These are phyloP conservation scores for Sander lucioperca DNA, from an alignment of 2,113 vertebrate genomes.

Conservation along the genomic window DNA sequence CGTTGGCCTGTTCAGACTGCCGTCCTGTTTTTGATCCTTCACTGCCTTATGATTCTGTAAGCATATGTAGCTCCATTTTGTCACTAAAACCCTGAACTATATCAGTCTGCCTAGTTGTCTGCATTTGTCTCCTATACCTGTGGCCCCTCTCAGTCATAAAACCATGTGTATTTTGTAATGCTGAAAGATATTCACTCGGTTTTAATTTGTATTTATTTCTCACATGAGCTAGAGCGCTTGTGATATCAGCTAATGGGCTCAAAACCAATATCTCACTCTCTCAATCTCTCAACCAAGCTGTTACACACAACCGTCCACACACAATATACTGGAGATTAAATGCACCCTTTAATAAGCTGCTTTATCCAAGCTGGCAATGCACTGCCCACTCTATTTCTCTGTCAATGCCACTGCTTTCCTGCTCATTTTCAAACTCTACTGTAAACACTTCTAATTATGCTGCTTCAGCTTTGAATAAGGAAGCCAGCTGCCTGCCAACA, in stretches of 20 bases:
- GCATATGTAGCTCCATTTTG: neutral
- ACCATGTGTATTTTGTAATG: neutral
- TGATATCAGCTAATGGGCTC: neutral
- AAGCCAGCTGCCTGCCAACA: neutral
- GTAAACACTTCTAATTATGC: constrained; percentile 12
- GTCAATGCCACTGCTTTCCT: neutral
- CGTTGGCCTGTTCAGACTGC: neutral
- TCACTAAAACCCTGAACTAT: neutral
- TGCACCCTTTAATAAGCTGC: neutral
- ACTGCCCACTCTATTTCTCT: neutral
- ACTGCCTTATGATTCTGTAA: neutral
- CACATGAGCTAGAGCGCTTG: neutral
- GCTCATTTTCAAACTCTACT: neutral
- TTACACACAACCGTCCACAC: neutral
- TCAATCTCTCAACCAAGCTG: neutral
- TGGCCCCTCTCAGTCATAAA: neutral
- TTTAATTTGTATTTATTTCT: neutral
- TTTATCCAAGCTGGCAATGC: constrained; percentile 13
- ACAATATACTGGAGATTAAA: neutral
- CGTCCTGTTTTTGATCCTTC: neutral
- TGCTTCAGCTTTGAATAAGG: constrained; percentile 3
- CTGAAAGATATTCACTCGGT: neutral
- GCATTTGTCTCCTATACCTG: neutral
- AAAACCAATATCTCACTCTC: no score
- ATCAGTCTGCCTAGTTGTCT: neutral